These are phyloP conservation scores for Eristalinus aeneus DNA, from an alignment of 2,888 invertebrate species.

Conservation along the genomic window DNA sequence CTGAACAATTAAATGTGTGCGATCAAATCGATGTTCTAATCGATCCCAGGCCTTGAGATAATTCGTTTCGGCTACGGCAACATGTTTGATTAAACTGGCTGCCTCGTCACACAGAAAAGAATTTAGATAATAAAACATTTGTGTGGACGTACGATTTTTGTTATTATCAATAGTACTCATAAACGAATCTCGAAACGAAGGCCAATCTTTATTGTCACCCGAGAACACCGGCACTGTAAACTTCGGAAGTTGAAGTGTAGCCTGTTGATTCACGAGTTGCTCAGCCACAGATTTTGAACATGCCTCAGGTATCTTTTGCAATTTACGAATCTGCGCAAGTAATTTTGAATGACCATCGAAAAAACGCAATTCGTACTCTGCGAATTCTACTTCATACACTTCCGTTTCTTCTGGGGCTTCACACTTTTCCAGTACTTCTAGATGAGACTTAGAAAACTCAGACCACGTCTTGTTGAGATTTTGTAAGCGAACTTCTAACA, in stretches of 20 bases:
- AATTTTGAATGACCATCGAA: neutral
- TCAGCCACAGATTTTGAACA: too few species aligned
- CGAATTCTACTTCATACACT: too few species aligned
- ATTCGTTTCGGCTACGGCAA: slow-evolving; percentile 29
- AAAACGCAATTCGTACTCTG: neutral
- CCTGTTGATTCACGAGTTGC: neutral
- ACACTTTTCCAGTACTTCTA: neutral
- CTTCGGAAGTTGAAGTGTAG: slow-evolving; percentile 3
- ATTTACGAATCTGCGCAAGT: neutral
- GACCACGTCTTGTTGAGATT: neutral
- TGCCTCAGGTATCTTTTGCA: too few species aligned
- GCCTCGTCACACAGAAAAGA: neutral
- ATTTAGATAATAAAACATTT: slow-evolving; percentile 52
- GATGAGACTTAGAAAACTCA: neutral
- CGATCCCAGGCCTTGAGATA: slow-evolving; percentile 28
- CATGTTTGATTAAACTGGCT: slow-evolving; percentile 35
- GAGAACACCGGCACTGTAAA: slow-evolving; percentile 34
- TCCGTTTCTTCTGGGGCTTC: too few species aligned
- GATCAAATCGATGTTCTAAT: slow-evolving; percentile 21
- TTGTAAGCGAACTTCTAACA: neutral
- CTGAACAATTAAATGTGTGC: slow-evolving; percentile 37
- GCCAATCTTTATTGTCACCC: slow-evolving; percentile 47
- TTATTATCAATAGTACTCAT: slow-evolving; percentile 27
- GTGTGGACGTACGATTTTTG: slow-evolving; percentile 22
- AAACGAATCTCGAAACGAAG: slow-evolving; percentile 34